Evolutionary conservation across 2,113 vertebrate species (phyloP).

Genomic region (Laticauda laticaudata): DNA sequence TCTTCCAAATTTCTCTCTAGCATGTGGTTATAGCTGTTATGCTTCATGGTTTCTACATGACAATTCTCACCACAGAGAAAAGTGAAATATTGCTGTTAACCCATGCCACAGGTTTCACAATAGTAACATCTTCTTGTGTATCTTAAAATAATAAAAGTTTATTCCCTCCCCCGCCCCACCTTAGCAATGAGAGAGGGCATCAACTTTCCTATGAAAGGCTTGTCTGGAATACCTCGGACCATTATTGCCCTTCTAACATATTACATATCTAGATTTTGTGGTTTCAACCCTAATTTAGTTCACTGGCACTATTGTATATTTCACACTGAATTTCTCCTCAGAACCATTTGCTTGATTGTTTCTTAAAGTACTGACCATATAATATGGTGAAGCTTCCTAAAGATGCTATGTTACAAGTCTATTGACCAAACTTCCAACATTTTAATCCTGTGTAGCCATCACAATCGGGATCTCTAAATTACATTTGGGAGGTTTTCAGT

Average conservation of each 20-base stretch:
- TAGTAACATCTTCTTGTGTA: not conserved
- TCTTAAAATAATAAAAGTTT: not conserved
- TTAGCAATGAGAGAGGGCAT: not conserved
- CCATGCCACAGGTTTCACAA: not conserved
- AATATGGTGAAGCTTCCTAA: conserved; percentile 27
- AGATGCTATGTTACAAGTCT: not conserved
- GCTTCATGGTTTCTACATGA: not conserved
- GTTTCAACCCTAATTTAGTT: not conserved
- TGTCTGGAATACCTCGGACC: not conserved
- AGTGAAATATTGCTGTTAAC: not conserved
- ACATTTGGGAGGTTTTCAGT: not conserved
- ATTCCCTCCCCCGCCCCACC: not conserved
- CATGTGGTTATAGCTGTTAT: not conserved
- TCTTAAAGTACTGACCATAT: conserved; percentile 20
- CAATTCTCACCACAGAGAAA: not conserved
- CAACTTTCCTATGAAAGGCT: not conserved
- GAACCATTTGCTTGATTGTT: rapidly evolving
- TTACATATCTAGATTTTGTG: not conserved
- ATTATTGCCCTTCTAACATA: not conserved
- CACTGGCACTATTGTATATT: not conserved
- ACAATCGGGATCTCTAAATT: not conserved
- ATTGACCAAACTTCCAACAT: not conserved
- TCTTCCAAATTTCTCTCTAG: not conserved
- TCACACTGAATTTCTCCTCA: conserved; percentile 18
- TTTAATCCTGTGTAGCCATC: not conserved